phyloP scores from a whole-genome alignment of 2,888 invertebrate genomes.

The Zhuqinia jingwanae region DNA sequence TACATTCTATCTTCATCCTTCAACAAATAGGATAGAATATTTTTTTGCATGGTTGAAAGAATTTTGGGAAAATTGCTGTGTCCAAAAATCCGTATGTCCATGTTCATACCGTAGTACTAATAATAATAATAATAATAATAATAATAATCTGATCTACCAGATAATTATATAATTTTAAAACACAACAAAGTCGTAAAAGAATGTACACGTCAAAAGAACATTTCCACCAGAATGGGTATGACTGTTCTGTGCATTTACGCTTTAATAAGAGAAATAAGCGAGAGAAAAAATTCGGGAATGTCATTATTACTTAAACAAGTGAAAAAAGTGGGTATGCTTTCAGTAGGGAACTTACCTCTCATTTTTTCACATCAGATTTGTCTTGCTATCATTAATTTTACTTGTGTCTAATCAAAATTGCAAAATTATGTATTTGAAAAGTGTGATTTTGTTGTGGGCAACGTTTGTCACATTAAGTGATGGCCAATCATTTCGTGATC shows the following conservation, averaged over 20 bases:
- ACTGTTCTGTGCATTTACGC: neutral
- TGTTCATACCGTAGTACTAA: no score
- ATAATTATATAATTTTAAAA: neutral
- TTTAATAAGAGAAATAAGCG: no score
- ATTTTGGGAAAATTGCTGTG: neutral
- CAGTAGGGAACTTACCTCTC: constrained; percentile 42
- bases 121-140: no score
- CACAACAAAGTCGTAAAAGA: no score
- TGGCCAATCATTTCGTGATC: neutral
- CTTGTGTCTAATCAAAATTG: neutral
- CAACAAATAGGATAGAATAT: neutral
- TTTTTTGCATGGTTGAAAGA: constrained; percentile 23
- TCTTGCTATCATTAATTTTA: neutral
- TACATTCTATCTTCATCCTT: neutral
- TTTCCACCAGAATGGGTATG: no score
- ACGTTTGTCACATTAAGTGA: neutral
- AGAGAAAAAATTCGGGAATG: neutral
- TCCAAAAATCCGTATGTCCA: neutral
- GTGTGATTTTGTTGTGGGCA: constrained; percentile 7
- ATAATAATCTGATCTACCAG: no score
- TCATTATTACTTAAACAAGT: constrained; percentile 8
- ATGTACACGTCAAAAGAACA: no score
- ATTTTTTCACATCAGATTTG: neutral
- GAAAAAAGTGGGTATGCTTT: neutral
- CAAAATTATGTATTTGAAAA: neutral